A percentile compares a stretch with the other conserved stretches of the same genome.
These are phyloP conservation scores for Siphlonurus alternatus DNA, from an alignment of 2,888 invertebrate species.

Conservation along the genomic window DNA sequence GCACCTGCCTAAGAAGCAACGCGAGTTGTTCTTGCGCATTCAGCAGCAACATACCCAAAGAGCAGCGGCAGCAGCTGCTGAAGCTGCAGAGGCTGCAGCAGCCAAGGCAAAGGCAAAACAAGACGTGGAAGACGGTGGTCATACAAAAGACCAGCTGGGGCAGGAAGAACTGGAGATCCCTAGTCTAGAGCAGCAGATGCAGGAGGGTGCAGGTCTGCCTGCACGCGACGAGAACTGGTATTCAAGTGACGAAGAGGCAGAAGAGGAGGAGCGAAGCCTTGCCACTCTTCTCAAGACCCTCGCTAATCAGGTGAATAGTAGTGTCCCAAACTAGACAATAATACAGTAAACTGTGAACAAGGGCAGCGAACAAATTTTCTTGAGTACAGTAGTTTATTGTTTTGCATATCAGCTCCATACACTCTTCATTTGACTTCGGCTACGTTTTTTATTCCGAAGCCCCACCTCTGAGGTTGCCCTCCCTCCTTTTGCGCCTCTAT, in stretches of 20 bases:
- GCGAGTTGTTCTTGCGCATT: constrained; percentile 46
- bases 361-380: too few relatives aligned
- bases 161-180: not conserved
- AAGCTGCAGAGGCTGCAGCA: not conserved
- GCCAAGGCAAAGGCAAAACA: not conserved
- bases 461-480: too few relatives aligned
- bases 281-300: constrained; percentile 15
- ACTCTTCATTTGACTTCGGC: too few relatives aligned
- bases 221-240: constrained; percentile 46
- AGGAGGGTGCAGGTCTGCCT: not conserved
- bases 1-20: constrained; percentile 44
- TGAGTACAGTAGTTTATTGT: too few relatives aligned
- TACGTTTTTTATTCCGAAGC: too few relatives aligned
- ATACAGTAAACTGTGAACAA: too few relatives aligned
- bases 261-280: constrained; percentile 17
- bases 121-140: constrained; percentile 10
- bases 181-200: too few relatives aligned
- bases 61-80: constrained; percentile 15
- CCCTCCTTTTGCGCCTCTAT: too few relatives aligned
- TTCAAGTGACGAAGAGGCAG: constrained; percentile 62
- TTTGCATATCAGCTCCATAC: too few relatives aligned
- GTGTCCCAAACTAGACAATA: too few relatives aligned
- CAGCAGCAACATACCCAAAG: constrained; percentile 39
- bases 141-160: not conserved
- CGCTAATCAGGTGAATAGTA: constrained; percentile 7